Conservation (phyloP, 1,140 invertebrate species). For the Gonatopus flavifemur region DNA sequence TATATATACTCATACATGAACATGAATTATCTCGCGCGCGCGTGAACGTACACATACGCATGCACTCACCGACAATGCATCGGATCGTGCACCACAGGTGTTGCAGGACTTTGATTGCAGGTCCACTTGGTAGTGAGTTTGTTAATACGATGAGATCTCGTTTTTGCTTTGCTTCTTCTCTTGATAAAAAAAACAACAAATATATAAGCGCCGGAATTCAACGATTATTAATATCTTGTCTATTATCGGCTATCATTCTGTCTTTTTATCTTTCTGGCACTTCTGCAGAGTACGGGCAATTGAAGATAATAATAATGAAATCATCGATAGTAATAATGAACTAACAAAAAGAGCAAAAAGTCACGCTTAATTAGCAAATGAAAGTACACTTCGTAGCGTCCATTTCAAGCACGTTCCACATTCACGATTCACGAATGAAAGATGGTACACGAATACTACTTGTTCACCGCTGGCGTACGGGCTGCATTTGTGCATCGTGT, state of each 20-base stretch:
- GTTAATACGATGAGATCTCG: slow-evolving; percentile 10
- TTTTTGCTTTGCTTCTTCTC: slow-evolving; percentile 14
- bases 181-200: too few relatives aligned
- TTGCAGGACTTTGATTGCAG: slow-evolving; percentile 18
- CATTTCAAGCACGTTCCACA: slow-evolving; percentile 29
- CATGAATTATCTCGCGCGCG: background rate
- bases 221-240: too few relatives aligned
- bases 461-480: slow-evolving; percentile 19
- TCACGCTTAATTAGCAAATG: slow-evolving; percentile 33
- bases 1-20: too few relatives aligned
- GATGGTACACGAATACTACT: slow-evolving; percentile 5
- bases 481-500: slow-evolving; percentile 4
- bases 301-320: slow-evolving; percentile 3
- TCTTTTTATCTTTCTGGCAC: slow-evolving; percentile 2
- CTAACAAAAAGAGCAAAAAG: slow-evolving; percentile 21
- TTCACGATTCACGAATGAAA: slow-evolving; percentile 12
- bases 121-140: slow-evolving; percentile 19
- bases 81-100: slow-evolving; percentile 33
- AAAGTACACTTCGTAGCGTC: slow-evolving; percentile 33
- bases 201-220: too few relatives aligned
- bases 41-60: slow-evolving; percentile 3
- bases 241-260: background rate
- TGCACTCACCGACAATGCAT: slow-evolving; percentile 41
- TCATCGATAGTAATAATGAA: background rate
- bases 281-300: background rate